Evolutionary conservation across 2,797 vertebrate species (phyloP), one percentile per base, ranked within the genome.

Genomic region (Dipus sagitta): DNA sequence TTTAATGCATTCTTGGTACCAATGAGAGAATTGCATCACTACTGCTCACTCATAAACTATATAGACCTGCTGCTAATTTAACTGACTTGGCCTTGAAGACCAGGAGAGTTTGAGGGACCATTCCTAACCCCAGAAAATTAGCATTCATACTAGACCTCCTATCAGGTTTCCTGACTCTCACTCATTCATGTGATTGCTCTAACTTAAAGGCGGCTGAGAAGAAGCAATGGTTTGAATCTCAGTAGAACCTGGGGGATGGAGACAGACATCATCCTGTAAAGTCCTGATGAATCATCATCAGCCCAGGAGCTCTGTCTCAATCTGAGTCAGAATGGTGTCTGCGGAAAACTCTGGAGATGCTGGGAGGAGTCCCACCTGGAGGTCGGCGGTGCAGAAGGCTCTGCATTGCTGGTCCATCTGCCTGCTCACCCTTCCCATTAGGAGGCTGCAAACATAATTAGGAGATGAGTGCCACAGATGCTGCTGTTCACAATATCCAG

Each of bases 401-500:
- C 90, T 34, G 76, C 34, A 58, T 12, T 76, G 92, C 95, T 78
- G 88, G 94, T 81, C 90, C 76, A 90, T 54, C 60, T 32, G 92
- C 92, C 74, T 24, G 67, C 38, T 80, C 80, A 86, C 88, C 94
- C 95, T 97, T 97, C 94, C 97, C 93, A 89, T 92, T 90, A 96
- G 88, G 94, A 96, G 92, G 80, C 93, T 93, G 93, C 88, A 96
- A 95, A 96, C 94, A 81, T 95, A 82, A 96, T 97, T 94, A 42
- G 89, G 23, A 93, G 84, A 94, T 81, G 90, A 97, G 32, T 90
- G 58, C 72, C 76, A 76, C 97, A 97, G 95, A 98, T 97, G 97
- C 95, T 92, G 86, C 58, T 87, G 83, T 96, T 98, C 94, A 97
- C 93, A 97, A 90, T 92, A 97, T 96, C 91, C 94, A 96, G 93